Evolutionary conservation across 2,113 vertebrate genomes (phyloP).

Genomic region (Gasterosteus nipponicus): DNA sequence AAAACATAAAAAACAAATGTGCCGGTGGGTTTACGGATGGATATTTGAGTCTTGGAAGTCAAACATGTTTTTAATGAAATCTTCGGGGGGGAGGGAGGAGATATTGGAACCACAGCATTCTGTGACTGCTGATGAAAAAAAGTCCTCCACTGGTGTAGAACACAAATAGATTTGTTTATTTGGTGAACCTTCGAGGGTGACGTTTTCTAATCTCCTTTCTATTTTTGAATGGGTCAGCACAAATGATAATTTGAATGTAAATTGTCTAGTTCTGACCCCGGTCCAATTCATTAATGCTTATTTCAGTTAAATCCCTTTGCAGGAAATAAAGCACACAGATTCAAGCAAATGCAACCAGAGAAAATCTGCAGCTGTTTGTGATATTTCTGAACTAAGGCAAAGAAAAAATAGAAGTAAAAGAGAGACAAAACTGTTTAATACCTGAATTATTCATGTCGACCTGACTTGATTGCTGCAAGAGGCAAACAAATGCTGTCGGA

Average conservation of each 20-base stretch:
- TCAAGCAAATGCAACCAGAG: constrained; percentile 33
- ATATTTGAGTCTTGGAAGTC: constrained; percentile 16
- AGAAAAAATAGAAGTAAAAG: neutral
- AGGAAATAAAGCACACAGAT: constrained; percentile 13
- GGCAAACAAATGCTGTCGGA: constrained; percentile 14
- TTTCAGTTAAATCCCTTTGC: constrained; percentile 33
- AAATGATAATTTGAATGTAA: constrained; percentile 42
- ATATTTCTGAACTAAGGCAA: constrained; percentile 35
- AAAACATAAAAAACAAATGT: constrained; percentile 12
- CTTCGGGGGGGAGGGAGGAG: neutral
- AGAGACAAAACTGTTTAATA: constrained; percentile 26
- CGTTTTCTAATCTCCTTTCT: constrained; percentile 6
- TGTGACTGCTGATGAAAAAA: constrained; percentile 19
- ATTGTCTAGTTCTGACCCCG: constrained; percentile 24
- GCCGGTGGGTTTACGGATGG: constrained; percentile 7
- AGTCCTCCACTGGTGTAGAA: constrained; percentile 1
- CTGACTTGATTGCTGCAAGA: constrained; percentile 54
- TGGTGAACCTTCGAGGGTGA: constrained; percentile 1
- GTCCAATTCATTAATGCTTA: constrained; percentile 40
- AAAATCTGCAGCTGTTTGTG: constrained; percentile 55
- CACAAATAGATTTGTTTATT: constrained; percentile 49
- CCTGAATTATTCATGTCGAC: constrained; percentile 69
- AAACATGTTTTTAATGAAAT: constrained; percentile 13
- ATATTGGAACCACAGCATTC: neutral
- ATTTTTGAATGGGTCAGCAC: constrained; percentile 34